Percentiles rank a stretch among this genome's conserved stretches.
These are phyloP conservation scores for Dromas ardeola DNA, from an alignment of 2,113 vertebrate genomes.

Conservation along the genomic window DNA sequence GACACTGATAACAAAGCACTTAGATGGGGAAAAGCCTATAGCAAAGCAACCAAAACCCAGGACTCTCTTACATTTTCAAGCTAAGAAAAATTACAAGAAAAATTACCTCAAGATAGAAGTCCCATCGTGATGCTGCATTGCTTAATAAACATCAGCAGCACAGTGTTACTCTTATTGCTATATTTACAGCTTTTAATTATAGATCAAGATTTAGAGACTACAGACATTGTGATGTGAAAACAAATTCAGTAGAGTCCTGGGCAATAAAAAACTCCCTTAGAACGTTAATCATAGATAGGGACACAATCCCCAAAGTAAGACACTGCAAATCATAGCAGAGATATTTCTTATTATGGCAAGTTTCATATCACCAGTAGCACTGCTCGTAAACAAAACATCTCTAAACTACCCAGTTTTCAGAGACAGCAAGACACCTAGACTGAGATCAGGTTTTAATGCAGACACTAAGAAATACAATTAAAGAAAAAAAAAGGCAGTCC, in stretches of 20 bases:
- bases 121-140: background rate
- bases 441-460: background rate
- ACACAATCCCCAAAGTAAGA: background rate
- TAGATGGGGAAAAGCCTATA: background rate
- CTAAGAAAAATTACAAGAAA: background rate
- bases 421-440: background rate
- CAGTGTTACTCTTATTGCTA: background rate
- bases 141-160: background rate
- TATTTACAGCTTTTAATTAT: background rate
- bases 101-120: background rate
- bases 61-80: background rate
- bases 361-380: background rate
- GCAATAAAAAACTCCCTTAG: background rate
- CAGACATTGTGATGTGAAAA: background rate
- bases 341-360: background rate
- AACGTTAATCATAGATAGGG: background rate
- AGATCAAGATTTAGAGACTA: background rate
- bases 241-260: background rate
- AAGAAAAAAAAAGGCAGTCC: background rate
- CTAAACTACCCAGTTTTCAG: background rate
- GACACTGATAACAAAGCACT: background rate
- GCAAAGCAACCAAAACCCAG: background rate
- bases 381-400: background rate
- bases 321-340: background rate
- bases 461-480: background rate